Base-by-base conservation (phyloP, 2,888 invertebrate species). In the Euspilapteryx auroguttella region DNA sequence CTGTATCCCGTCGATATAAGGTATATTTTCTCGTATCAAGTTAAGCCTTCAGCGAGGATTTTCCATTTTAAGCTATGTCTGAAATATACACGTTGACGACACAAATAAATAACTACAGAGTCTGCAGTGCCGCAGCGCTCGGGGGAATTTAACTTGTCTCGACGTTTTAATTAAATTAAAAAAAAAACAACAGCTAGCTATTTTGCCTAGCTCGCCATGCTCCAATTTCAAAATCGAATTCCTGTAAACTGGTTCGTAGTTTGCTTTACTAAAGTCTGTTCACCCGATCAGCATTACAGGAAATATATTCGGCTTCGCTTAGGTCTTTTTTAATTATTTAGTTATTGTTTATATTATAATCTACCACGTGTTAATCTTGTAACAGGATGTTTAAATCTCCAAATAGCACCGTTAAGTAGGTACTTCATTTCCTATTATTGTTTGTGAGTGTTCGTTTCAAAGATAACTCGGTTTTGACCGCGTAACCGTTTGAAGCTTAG, bases 371-470 rank as follows among this genome's bases (percentile, higher is more conserved):
- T 64, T 62, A 61, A 56, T 50, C 50, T 43, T 55, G 47, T 41
- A 55, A 54, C 71, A 65, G 73, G 69, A 71, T 69, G 69, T 71
- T 71, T 68, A 42, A 57, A 61, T 55, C 49, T 46, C 45, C 45
- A 49, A 64, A 68, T 59, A 54, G 47, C 51, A 41, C 37, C 41
- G 47, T 50, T 63, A 63, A 68, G 62, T 62, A 58, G 49, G 44
- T 50, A 51, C 52, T 63, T 64, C 55, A 59, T 62, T 64, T 63
- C 56, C 53, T 63, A 68, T 63, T 61, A 62, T 64, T 65, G 65
- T 63, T 62, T 59, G 61, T 63, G 47, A 46, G 49, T 55, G 52
- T 54, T 49, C 45, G 36, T 46, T 43, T 50, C n/a, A 44, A 40
- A 59, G 66, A 66, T 69, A 66, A 68, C 59, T 54, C 42, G 42